A percentile compares a stretch with the other conserved stretches of the same genome.
Evolutionary conservation across 2,113 vertebrate species (phyloP).

Genomic region (Raphicerus campestris): DNA sequence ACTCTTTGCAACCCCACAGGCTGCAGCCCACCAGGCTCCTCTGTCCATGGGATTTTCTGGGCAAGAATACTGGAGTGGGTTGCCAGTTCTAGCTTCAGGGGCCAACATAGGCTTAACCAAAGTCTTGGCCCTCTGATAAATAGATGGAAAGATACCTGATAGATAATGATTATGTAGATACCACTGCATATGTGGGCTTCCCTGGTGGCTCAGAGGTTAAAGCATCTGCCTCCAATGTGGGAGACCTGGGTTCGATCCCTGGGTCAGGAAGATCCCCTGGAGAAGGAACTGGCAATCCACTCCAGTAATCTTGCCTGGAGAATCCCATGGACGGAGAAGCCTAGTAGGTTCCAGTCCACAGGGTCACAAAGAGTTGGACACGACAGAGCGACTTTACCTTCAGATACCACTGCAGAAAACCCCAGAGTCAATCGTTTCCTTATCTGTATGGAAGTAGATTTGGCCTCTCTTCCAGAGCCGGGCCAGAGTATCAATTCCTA

Average conservation of each 20-base stretch:
- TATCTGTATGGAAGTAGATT: not conserved
- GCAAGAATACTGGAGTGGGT: not conserved
- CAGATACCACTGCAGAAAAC: not conserved
- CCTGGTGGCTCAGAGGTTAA: too few relatives aligned
- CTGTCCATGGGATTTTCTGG: not conserved
- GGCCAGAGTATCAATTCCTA: not conserved
- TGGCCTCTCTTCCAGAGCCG: not conserved
- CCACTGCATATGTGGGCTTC: not conserved
- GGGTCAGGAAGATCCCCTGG: too few relatives aligned
- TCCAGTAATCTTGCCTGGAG: too few relatives aligned
- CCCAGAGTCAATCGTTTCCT: not conserved
- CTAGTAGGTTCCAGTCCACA: too few relatives aligned
- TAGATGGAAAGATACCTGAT: not conserved
- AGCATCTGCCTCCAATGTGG: too few relatives aligned
- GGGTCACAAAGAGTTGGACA: too few relatives aligned
- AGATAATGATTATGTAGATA: not conserved
- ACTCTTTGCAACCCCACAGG: not conserved
- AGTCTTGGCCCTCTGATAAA: not conserved
- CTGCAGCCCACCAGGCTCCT: not conserved
- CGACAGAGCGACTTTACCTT: too few relatives aligned
- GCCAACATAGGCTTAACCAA: not conserved
- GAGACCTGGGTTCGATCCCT: too few relatives aligned
- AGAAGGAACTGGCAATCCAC: too few relatives aligned
- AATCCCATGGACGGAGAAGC: too few relatives aligned
- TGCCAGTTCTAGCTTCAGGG: not conserved